Evolutionary conservation across 2,113 vertebrate species (phyloP).

Genomic region (Rhineura floridana): DNA sequence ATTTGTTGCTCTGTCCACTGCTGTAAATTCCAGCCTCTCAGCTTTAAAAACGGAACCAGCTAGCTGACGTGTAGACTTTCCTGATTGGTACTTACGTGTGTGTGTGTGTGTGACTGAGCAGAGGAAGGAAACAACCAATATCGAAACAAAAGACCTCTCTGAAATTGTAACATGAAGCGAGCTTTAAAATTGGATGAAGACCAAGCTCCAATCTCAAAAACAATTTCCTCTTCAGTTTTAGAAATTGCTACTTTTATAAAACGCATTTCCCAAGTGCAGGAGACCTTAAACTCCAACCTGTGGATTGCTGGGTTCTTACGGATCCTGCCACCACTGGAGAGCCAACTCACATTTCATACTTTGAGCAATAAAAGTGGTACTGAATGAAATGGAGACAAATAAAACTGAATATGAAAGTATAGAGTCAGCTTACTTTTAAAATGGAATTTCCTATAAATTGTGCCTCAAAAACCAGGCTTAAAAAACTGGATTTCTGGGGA

Average conservation of each 20-base stretch:
- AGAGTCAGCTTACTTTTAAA: background rate
- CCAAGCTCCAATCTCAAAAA: slow-evolving; percentile 37
- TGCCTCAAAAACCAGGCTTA: background rate
- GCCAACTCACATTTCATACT: background rate
- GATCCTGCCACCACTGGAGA: background rate
- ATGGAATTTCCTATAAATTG: background rate
- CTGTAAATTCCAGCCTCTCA: background rate
- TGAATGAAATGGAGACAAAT: background rate
- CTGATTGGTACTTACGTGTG: slow-evolving; percentile 17
- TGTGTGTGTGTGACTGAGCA: background rate
- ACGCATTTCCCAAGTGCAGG: background rate
- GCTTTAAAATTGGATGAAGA: slow-evolving; percentile 38
- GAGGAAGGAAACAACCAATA: background rate
- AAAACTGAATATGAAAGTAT: background rate
- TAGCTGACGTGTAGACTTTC: slow-evolving; percentile 11
- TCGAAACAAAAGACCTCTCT: background rate
- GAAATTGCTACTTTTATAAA: slow-evolving; percentile 47
- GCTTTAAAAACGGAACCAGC: background rate
- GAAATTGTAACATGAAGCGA: slow-evolving; percentile 29
- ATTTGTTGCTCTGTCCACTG: no score
- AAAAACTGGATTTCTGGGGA: background rate
- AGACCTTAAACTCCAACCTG: slow-evolving; percentile 9
- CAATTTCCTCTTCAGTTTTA: slow-evolving; percentile 40
- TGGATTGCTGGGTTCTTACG: background rate
- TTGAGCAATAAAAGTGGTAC: background rate